These are phyloP conservation scores for Helogale parvula DNA, from an alignment of 2,113 vertebrate genomes.

Conservation along the genomic window DNA sequence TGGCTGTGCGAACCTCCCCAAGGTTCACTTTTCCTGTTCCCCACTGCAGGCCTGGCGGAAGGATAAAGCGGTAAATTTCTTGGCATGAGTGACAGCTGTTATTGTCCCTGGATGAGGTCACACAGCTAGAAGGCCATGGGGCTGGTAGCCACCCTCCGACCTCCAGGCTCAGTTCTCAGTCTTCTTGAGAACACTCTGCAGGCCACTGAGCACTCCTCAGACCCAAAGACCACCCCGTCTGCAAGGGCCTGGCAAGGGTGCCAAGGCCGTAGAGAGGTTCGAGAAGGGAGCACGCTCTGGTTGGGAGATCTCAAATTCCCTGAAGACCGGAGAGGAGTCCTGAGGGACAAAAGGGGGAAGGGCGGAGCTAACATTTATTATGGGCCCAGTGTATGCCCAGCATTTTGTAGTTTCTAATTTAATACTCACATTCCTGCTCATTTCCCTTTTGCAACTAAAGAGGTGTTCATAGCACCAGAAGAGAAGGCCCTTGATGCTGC, in stretches of 20 bases:
- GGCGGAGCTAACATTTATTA: neutral
- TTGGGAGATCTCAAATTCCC: neutral
- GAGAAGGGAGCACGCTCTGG: neutral
- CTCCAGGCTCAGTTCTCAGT: neutral
- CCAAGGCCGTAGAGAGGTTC: too few relatives aligned
- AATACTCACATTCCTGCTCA: neutral
- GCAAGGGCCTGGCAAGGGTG: fast-evolving
- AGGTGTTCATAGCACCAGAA: fast-evolving
- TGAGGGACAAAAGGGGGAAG: neutral
- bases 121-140: neutral
- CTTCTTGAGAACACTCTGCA: neutral
- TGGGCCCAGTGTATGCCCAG: neutral
- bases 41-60: neutral
- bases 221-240: neutral
- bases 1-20: neutral
- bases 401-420: neutral
- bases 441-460: neutral
- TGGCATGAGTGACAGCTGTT: neutral
- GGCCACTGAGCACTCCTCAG: too few relatives aligned
- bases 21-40: fast-evolving
- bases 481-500: neutral
- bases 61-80: neutral
- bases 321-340: neutral
- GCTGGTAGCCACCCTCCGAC: neutral
- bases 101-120: neutral